These are phyloP conservation scores for Stichopus horrens DNA, from an alignment of 53 echinoderm and acorn worm genomes.

Conservation along the genomic window DNA sequence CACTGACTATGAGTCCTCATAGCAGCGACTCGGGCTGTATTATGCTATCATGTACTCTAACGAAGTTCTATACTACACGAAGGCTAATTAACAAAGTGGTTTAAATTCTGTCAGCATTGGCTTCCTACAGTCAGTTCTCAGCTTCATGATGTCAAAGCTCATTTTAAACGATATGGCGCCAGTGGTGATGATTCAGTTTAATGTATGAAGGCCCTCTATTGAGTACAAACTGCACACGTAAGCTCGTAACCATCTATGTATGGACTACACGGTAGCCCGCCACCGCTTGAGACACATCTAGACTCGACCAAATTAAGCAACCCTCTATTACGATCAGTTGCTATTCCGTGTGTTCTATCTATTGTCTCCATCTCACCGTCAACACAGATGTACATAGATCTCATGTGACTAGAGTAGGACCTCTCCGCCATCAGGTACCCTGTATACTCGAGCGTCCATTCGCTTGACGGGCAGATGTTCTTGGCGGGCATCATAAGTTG, in stretches of 20 bases:
- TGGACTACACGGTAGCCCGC: conserved; percentile 44
- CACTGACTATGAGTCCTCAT: no score
- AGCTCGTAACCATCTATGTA: conserved; percentile 43
- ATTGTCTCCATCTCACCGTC: conserved; percentile 31
- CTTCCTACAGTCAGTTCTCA: no score
- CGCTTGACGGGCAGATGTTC: conserved; percentile 24
- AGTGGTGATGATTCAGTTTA: no score
- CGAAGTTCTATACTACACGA: background rate
- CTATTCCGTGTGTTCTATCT: conserved; percentile 16
- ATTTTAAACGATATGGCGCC: no score
- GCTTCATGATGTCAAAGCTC: no score
- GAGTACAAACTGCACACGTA: conserved; percentile 45
- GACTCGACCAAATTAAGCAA: conserved; percentile 33
- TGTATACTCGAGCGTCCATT: conserved; percentile 41
- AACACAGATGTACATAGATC: conserved; percentile 40
- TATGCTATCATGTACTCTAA: no score
- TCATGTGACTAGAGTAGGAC: background rate
- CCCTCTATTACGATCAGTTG: background rate
- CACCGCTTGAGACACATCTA: conserved; percentile 8
- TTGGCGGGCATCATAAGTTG: conserved; percentile 38
- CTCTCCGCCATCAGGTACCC: conserved; percentile 52
- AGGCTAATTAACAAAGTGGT: no score
- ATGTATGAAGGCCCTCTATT: background rate
- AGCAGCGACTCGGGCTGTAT: no score
- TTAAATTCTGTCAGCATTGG: no score